phyloP scores from a whole-genome alignment of 2,113 vertebrate genomes.

The Varanus komodoensis region DNA sequence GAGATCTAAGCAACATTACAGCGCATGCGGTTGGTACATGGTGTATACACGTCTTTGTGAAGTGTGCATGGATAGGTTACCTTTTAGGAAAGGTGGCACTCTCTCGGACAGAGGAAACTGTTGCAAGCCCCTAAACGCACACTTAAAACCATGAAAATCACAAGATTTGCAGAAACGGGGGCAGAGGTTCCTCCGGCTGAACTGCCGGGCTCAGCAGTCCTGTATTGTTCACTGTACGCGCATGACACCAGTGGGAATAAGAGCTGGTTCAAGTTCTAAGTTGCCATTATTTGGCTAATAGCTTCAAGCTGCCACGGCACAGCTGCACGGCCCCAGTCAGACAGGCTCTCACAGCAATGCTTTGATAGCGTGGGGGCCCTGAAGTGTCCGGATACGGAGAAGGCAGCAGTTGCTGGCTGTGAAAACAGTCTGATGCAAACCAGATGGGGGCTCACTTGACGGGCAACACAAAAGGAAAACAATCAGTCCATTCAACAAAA shows the following conservation, averaged over 20 bases:
- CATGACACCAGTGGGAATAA: conserved; percentile 77
- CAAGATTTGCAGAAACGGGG: conserved; percentile 46
- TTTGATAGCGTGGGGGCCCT: conserved; percentile 83
- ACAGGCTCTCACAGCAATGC: conserved; percentile 79
- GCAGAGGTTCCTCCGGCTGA: conserved; percentile 21
- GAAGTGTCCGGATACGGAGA: conserved; percentile 86
- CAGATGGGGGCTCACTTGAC: conserved; percentile 87
- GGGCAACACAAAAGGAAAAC: conserved; percentile 87
- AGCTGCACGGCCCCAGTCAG: conserved; percentile 80
- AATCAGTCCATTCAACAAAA: conserved; percentile 87
- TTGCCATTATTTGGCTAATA: conserved; percentile 79
- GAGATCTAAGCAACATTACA: conserved; percentile 27
- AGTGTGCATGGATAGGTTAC: background rate
- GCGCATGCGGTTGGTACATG: conserved; percentile 11
- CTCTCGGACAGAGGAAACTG: conserved; percentile 68
- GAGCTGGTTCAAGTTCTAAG: conserved; percentile 77
- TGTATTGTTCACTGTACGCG: conserved; percentile 76
- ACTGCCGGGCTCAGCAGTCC: conserved; percentile 58
- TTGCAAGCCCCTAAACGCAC: conserved; percentile 41
- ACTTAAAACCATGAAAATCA: conserved; percentile 29
- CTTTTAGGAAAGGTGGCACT: conserved; percentile 61
- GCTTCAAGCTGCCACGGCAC: conserved; percentile 82
- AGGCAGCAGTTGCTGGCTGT: conserved; percentile 88
- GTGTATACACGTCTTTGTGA: conserved; percentile 43
- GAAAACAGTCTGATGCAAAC: conserved; percentile 91